Base-by-base conservation (phyloP, 2,888 invertebrate species). In the Hydrotaea cyrtoneurina region DNA sequence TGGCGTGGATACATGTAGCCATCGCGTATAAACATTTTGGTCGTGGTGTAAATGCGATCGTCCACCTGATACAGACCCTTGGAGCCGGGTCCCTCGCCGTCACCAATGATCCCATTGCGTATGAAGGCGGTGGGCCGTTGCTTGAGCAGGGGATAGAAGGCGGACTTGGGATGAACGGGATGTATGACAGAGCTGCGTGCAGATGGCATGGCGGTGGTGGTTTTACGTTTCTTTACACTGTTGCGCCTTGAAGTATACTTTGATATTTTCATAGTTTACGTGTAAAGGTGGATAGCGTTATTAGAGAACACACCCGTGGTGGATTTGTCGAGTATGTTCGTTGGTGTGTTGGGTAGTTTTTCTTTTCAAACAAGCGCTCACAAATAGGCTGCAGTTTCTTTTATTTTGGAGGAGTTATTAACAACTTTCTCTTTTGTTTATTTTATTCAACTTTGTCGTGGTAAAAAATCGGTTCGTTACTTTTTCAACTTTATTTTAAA, bases 1-100 rank as follows among this genome's bases (percentile, higher is more conserved):
- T 91, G 91, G 3, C 91, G 90, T 0, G 91, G 91, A 87, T 91
- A 91, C 91, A 91, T 91, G 82, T 91, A 92, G 53, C 89, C 91
- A 74, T 91, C 91, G 76, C 91, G 92, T 39, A 91, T 86, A 83
- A 90, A 91, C 91, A 91, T 90, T 88, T 92, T 91, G 59, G 87
- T 89, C 36, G 91, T 91, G 8, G 91, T 92, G 74, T 91, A 91
- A 50, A 91, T 89, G 53, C 91, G 91, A 89, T 91, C 91, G 62
- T 92, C 88, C 80, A 91, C 90, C 71, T 92, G 92, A 86, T 91
- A 92, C 4, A 91, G 87, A 2, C 91, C 91, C 62, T 88, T 88
- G 11, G 89, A 86, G 11, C 91, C 91, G 5, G 91, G 90, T 0
- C 91, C 91, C 8, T 88, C 88, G 15, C 91, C 91, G 1, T 87